phyloP scores from a whole-genome alignment of 2,888 invertebrate species.

The Lithosia quadra region DNA sequence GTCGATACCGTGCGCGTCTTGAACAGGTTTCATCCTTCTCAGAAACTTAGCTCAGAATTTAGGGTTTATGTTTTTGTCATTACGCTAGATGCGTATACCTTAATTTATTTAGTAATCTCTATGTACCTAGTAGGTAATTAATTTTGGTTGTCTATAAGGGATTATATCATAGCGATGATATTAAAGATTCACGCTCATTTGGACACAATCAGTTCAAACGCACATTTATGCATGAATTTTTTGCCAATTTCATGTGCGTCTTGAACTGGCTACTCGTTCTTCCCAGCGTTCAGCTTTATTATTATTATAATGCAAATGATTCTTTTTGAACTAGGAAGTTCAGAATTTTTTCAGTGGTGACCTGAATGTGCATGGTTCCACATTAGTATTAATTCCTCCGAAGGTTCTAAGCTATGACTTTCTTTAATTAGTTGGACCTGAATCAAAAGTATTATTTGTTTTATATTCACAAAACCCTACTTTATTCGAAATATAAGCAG shows the following conservation, averaged over 20 bases:
- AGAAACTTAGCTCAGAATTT: not conserved
- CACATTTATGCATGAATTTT: too few species aligned
- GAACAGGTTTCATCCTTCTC: not conserved
- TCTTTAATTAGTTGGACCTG: not conserved
- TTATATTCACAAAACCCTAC: not conserved
- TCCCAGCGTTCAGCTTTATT: too few species aligned
- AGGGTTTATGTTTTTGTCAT: not conserved
- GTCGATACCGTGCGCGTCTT: not conserved
- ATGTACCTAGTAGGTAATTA: too few species aligned
- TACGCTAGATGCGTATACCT: not conserved
- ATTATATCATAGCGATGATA: not conserved
- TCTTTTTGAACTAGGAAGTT: too few species aligned
- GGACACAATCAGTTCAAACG: too few species aligned
- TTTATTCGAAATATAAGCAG: slow-evolving; percentile 6
- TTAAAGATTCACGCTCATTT: not conserved
- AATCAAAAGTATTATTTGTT: not conserved
- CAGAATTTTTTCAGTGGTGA: too few species aligned
- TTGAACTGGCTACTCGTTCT: too few species aligned
- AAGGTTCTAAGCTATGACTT: not conserved
- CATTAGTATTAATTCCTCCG: not conserved
- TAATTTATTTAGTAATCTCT: not conserved
- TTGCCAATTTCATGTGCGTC: too few species aligned
- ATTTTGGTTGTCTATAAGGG: not conserved
- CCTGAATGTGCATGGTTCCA: not conserved
- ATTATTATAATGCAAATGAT: too few species aligned